Evolutionary conservation across 2,797 vertebrate species (phyloP), one percentile per base, ranked within the genome.

Genomic region (Rhynchonycteris naso): DNA sequence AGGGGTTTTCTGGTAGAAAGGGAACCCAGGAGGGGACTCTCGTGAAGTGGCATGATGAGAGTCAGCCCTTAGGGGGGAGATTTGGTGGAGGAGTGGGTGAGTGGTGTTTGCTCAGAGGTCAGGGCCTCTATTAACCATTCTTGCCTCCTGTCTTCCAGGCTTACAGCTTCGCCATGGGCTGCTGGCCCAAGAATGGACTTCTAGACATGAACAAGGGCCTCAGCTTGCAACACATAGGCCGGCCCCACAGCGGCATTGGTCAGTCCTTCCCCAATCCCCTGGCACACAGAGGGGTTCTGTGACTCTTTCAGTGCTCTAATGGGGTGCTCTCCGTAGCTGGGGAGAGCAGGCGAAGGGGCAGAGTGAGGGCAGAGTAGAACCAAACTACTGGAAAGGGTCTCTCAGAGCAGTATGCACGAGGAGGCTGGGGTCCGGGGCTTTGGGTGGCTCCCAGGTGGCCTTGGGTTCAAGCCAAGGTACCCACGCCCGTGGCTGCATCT

Each of bases 191-290:
- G 98, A 98, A 98, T 4, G 98, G 98, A 96, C 98, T 99, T 96
- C 98, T 99, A 98, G 98, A 98, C 97, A 99, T 99, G 98, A 98
- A 99, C 98, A 98, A 99, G 98, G 98, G 98, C 91, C 98, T 99
- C 98, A 99, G 98, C 96, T 97, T 99, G 97, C 98, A 98, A 95
- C 98, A 99, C 98, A 98, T 98, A 98, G 98, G 98, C 95, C 98
- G 98, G 98, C 98, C 98, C 98, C 98, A 99, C 98, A 99, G 98
- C 97, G 98, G 98, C 97, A 99, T 99, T 97, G 98, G 98, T 99
- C 97, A 99, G 98, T 98, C 91, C 94, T 88, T 5, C 1, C 90
- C 82, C 65, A 92, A 81, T 61, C 47, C 92, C 71, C 52, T 56
- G 69, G 82, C 81, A 79, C 83, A 81, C 86, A 80, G 80, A 93